Evolutionary conservation across 1,140 invertebrate genomes (phyloP).

Genomic region (Drosophila pruinosa): DNA sequence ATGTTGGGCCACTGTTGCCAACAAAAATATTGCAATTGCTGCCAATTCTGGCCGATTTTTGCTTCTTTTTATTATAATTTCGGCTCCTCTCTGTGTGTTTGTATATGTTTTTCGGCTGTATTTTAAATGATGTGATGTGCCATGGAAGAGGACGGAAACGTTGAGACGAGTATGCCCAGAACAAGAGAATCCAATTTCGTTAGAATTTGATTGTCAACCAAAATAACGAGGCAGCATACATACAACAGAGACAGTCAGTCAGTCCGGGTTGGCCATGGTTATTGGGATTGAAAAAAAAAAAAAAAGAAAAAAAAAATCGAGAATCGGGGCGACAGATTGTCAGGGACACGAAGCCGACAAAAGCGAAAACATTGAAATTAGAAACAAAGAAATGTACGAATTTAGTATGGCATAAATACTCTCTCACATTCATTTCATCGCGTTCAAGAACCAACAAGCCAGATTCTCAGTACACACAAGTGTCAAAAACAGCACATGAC

Average conservation of each 20-base stretch:
- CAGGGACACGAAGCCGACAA: constrained; percentile 39
- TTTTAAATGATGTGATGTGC: constrained; percentile 36
- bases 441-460: constrained; percentile 6
- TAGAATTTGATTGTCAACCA: constrained; percentile 77
- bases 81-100: not conserved
- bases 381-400: constrained; percentile 55
- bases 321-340: constrained; percentile 45
- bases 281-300: not conserved
- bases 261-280: not conserved
- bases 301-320: not conserved
- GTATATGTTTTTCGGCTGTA: constrained; percentile 23
- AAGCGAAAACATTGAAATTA: constrained; percentile 60
- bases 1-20: constrained; percentile 46
- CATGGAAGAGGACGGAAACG: constrained; percentile 20
- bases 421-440: not conserved
- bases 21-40: constrained; percentile 62
- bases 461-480: constrained; percentile 60
- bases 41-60: constrained; percentile 38
- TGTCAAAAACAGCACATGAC: constrained; percentile 44
- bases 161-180: constrained; percentile 36
- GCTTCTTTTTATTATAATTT: constrained; percentile 37
- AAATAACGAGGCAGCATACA: constrained; percentile 61
- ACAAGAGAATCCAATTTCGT: constrained; percentile 76
- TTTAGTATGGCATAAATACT: constrained; percentile 53
- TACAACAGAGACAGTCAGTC: not conserved